Evolutionary conservation across 37 sponge, comb jelly and placozoan species (phyloP), one percentile per base, ranked within the genome.

Genomic region (Beroe forskalii): DNA sequence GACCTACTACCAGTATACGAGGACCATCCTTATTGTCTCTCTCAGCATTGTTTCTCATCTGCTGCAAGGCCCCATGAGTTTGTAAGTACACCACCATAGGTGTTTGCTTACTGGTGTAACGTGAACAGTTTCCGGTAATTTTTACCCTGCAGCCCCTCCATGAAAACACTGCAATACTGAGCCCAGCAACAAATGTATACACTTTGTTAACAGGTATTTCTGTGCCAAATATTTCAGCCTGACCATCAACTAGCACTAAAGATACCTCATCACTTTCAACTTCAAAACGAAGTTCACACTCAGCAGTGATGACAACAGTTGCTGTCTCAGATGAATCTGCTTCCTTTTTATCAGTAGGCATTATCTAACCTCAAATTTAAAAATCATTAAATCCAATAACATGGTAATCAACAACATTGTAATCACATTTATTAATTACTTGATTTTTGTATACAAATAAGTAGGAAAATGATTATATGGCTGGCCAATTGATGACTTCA

Each of bases 181-280:
- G 32, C 22, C 92, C 69, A 12, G 63, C 39, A 35, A 66, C 62
- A 12, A 97, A 41, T 25, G 76, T 83, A 90, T 94, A 95, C 36
- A 43, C 89, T 44, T 93, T 93, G 76, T 89, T 93, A 90, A 90
- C 92, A 27, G 93, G 93, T 41, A 97, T 64, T 76, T 97, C 98
- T 31, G 96, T 92, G 0, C 98, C 98, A 93, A 97, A 97, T 44
- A 97, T 93, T 89, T 97, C 98, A 24, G 95, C 98, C 8, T 67
- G 91, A 0, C 98, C 98, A 32, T 62, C 40, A 38, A 95, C 55
- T 48, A 96, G 89, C 93, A 94, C 62, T 0, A 91, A 38, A 2
- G 62, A 89, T 0, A 60, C 67, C 89, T 89, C 48, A 25, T 89
- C 60, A 23, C 44, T 83, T 31, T 62, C 67, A 38, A 94, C 94